Base-by-base conservation (phyloP, 1,140 invertebrate genomes). In the Linepithema humile region DNA sequence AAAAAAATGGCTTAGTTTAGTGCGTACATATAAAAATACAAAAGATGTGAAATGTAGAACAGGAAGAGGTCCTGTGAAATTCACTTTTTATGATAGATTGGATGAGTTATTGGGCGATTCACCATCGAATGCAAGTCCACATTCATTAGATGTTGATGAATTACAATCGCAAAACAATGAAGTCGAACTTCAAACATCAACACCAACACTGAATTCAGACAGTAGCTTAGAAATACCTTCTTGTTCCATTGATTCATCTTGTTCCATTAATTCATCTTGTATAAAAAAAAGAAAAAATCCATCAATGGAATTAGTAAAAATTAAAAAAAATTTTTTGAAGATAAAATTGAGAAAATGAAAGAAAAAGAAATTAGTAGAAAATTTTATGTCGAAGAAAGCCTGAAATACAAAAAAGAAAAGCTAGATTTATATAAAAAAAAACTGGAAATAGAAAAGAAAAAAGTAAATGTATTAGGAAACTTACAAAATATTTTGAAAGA, bases 361-460 rank as follows among this genome's bases (percentile, higher is more conserved):
- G 35, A 62, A 35, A 40, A 40, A 29, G 35, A 29, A 62, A 20
- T 35, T 4, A 35, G 9, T 4, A 62, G 29, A 62, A 62, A 62
- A 62, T 3, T 29, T 32, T 62, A 62, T 40, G 17, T 62, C 15
- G 35, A 35, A 40, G 60, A 62, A 62, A 62, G n/a, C 60, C 6
- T 62, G n/a, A 62, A 20, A 35, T 62, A 62, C 35, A 62, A 32
- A 62, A 62, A 62, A 62, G 29, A 62, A 40, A 62, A 62, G 35
- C 20, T 62, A 62, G 35, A 32, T 35, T 26, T 62, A 35, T 62
- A 62, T 62, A 62, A 62, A 62, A n/a, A 62, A 32, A 62, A 62
- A 40, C 2, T 62, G 35, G 35, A 35, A 35, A 35, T 62, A 0
- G 60, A 62, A 40, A 62, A 62, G 29, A 32, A 62, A 9, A 62